phyloP scores from a whole-genome alignment of 2,888 invertebrate species.

The Agrotis ipsilon region DNA sequence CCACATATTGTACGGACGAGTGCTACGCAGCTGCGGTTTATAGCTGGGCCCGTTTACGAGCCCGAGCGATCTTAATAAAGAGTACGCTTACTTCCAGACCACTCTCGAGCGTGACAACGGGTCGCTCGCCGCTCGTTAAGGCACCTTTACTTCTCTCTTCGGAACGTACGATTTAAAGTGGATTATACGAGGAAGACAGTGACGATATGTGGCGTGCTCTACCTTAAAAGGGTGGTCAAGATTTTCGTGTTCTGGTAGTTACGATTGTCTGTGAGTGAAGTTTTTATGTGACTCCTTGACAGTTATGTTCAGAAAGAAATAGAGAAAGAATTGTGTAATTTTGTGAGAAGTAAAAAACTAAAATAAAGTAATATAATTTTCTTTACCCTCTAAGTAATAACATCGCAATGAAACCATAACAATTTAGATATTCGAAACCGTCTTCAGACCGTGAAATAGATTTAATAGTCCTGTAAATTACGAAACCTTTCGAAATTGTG shows the following conservation, averaged over 20 bases:
- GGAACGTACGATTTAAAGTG: conserved; percentile 46
- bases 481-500: conserved; percentile 23
- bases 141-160: conserved; percentile 39
- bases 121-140: conserved; percentile 41
- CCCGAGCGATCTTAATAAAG: conserved; percentile 74
- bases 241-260: conserved; percentile 4
- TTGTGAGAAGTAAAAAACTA: no score
- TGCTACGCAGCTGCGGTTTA: conserved; percentile 76
- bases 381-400: background rate
- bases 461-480: conserved; percentile 38
- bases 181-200: conserved; percentile 31
- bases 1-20: conserved; percentile 63
- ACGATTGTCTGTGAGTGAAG: background rate
- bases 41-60: conserved; percentile 74
- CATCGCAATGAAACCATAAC: background rate
- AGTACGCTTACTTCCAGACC: conserved; percentile 62
- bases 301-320: no score
- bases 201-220: conserved; percentile 13
- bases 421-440: conserved; percentile 5
- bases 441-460: conserved; percentile 17
- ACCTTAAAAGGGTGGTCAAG: conserved; percentile 11
- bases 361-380: background rate
- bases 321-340: no score
- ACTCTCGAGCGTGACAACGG: conserved; percentile 39
- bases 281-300: background rate